These are phyloP conservation scores for Altica lythri DNA, from an alignment of 2,888 invertebrate species.

Conservation along the genomic window DNA sequence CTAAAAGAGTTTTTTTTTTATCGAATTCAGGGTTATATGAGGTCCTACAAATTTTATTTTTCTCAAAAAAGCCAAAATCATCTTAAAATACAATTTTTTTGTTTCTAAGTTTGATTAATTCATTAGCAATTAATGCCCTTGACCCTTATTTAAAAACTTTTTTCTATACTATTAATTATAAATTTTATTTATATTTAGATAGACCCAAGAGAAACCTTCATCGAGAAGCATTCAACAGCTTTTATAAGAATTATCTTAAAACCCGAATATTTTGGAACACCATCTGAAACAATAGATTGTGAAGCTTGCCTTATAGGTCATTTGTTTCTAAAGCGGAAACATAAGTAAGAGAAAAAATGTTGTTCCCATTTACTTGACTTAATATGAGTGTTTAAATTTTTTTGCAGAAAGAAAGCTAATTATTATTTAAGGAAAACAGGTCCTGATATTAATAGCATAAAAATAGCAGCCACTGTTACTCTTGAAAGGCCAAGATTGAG, in stretches of 20 bases:
- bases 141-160: no score
- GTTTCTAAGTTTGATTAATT: no score
- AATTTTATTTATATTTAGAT: constrained; percentile 28
- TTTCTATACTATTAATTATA: constrained; percentile 7
- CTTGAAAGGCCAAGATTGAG: constrained; percentile 39
- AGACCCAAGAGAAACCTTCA: constrained; percentile 23
- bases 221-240: constrained; percentile 27
- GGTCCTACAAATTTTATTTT: no score
- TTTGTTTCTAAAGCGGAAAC: not conserved
- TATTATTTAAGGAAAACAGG: constrained; percentile 40
- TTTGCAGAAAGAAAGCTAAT: constrained; percentile 41
- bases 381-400: not conserved
- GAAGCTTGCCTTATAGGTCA: constrained; percentile 36
- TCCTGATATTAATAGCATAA: constrained; percentile 27
- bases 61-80: no score
- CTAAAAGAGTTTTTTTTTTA: no score
- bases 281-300: constrained; percentile 19
- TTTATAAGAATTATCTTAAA: constrained; percentile 31
- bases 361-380: no score
- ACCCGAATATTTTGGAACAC: constrained; percentile 25
- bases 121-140: no score
- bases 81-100: not conserved
- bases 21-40: no score
- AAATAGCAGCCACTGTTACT: constrained; percentile 34
- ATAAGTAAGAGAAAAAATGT: constrained; percentile 8